phyloP scores from a whole-genome alignment of 2,888 invertebrate genomes.

The Strigamia crassipes region DNA sequence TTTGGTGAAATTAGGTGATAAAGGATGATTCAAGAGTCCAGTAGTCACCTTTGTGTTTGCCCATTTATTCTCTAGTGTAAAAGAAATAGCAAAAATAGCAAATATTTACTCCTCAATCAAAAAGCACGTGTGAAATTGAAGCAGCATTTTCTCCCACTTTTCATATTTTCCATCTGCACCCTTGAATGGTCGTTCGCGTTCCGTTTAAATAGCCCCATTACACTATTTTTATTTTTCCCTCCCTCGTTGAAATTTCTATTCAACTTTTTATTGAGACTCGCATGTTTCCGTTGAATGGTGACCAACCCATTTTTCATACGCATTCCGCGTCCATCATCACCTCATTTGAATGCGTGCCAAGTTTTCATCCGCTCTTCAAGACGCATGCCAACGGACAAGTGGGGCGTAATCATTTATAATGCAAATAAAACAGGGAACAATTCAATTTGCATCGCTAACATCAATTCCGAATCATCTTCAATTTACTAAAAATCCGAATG shows the following conservation, averaged over 20 bases:
- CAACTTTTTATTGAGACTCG: conserved; percentile 6
- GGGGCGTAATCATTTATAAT: not conserved
- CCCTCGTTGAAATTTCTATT: not conserved
- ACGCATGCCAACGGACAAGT: conserved; percentile 11
- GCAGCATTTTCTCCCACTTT: too few species aligned
- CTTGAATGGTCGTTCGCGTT: too few species aligned
- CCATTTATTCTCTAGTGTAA: too few species aligned
- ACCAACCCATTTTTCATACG: conserved; percentile 24
- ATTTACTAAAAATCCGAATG: too few species aligned
- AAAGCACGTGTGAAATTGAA: too few species aligned
- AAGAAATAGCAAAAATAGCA: too few species aligned
- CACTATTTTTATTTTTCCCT: not conserved
- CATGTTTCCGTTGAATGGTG: conserved; percentile 31
- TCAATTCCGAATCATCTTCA: too few species aligned
- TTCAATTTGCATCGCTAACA: not conserved
- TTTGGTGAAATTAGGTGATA: conserved; percentile 24
- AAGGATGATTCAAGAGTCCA: conserved; percentile 2
- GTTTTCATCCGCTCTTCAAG: conserved; percentile 19
- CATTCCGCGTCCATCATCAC: conserved; percentile 32
- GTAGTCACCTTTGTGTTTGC: not conserved
- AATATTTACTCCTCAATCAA: too few species aligned
- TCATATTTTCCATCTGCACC: too few species aligned
- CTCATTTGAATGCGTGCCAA: conserved; percentile 33
- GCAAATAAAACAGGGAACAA: conserved; percentile 10
- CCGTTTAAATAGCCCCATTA: not conserved